Base-by-base conservation (phyloP, 35 echinoderm and acorn worm genomes). In the Apostichopus parvimensis region DNA sequence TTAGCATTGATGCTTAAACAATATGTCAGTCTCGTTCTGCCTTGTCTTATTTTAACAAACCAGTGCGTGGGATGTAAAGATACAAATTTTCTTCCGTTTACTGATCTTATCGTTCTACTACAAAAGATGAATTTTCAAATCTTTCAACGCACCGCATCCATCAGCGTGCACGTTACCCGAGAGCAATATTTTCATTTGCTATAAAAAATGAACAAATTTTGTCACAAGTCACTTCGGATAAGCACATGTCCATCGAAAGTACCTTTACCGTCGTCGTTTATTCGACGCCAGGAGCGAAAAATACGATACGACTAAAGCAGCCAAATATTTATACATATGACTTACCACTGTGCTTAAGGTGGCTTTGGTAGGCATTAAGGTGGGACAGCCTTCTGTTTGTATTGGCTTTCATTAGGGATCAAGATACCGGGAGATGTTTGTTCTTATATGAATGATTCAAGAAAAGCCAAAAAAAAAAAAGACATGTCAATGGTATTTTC, bases 241-340 rank as follows among this genome's bases (percentile, higher is more conserved):
- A 17, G 21, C 4, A 84, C 56, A 58, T 84, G 81, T 84, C 81
- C 57, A n/a, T 84, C 81, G 81, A 84, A 84, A 84, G 81, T 59
- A 58, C 81, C 81, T 17, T 59, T 82, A 82, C 79, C 79, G 34
- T 28, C 78, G 52, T 28, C 28, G 71, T 75, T 18, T 73, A 23
- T 73, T 66, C 54, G 53, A 59, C 58, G 81, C 81, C 81, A 84
- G 81, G 58, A 84, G 81, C 34, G n/a, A 59, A 57, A 75, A 58
- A 84, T 8, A 21, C 56, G 54, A 84, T 84, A 84, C 53, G 23
- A 25, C 81, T 58, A 84, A 84, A 84, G 58, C 58, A 84, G 81
- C 81, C 34, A 84, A 84, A 58, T 84, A 84, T 84, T 84, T 84
- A 58, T 84, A 84, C 81, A 84, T 58, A 84, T 84, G 58, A 9